A percentile compares a stretch with the other conserved stretches of the same genome.
Conservation (phyloP, 2,888 invertebrate genomes). For the Sialis lutaria region DNA sequence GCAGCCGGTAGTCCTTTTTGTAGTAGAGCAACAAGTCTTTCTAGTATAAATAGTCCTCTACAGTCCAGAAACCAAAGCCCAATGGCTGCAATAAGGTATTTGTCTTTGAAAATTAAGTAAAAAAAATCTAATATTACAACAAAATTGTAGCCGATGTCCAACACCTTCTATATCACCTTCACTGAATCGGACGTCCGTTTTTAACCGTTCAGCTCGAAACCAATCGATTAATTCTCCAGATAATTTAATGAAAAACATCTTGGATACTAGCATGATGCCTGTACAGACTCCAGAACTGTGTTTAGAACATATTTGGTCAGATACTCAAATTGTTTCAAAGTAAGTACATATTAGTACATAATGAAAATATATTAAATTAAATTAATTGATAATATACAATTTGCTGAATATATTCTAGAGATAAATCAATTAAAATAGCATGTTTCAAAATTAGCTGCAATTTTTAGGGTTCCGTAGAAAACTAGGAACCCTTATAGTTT, state of each 20-base stretch:
- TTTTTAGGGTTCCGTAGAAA: no score
- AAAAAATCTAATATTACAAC: not conserved
- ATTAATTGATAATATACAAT: not conserved
- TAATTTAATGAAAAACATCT: no score
- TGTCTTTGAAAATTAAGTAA: not conserved
- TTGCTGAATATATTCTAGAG: no score
- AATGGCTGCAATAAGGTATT: slow-evolving; percentile 30
- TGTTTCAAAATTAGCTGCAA: no score
- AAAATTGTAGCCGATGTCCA: slow-evolving; percentile 27
- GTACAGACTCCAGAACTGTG: slow-evolving; percentile 59
- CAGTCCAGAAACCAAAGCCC: slow-evolving; percentile 31
- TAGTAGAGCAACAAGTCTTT: slow-evolving; percentile 14
- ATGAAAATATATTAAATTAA: not conserved
- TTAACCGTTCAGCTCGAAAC: slow-evolving; percentile 24
- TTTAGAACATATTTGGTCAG: slow-evolving; percentile 81
- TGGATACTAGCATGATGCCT: no score
- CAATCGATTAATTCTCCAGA: slow-evolving; percentile 33
- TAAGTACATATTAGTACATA: not conserved
- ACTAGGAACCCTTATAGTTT: no score
- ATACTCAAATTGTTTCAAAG: slow-evolving; percentile 27
- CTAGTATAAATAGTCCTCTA: slow-evolving; percentile 14
- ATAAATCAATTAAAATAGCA: no score
- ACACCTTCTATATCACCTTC: slow-evolving; percentile 24
- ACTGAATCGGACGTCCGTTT: slow-evolving; percentile 17
- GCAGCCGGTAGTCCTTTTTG: slow-evolving; percentile 17